Base-by-base conservation (phyloP, 2,113 vertebrate genomes). In the Anhinga rufa region DNA sequence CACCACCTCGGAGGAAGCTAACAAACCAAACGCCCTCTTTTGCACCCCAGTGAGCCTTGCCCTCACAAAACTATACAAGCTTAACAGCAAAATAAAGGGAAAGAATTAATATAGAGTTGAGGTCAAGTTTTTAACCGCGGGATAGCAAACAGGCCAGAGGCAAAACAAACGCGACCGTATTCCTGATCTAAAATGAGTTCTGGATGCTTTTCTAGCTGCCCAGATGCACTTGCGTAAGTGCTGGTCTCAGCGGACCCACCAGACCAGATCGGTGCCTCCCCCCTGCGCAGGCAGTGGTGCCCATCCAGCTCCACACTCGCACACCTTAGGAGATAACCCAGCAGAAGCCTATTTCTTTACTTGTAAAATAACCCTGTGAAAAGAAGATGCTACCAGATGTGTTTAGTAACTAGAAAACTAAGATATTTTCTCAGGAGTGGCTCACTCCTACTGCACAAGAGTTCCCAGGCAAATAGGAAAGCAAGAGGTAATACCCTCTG, bases 1-100 rank as follows among this genome's bases (percentile, higher is more conserved):
- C 44, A 13, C 14, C 0, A 0, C 10, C 49, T 68, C 79, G 0
- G 0, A 64, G 44, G 58, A 88, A 69, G 7, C 36, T 3, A 24
- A 46, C 44, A 65, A 58, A 52, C 7, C 9, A 20, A 57, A 88
- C 2, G 5, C 15, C 26, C 36, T 78, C 60, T 69, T 77, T 3
- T 25, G 38, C 54, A 48, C 38, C n/a, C 52, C 51, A 29, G 1
- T 3, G 49, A 75, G 61, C 46, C 68, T 34, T 44, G 48, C 42
- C 48, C 54, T 72, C 49, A 81, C 58, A 54, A 36, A 87, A 68
- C 58, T 12, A 34, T 11, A 57, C 6, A 52, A 78, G 32, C 55
- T 84, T 51, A 74, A 49, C 36, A 84, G 66, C 55, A 90, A 88
- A 92, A 82, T 17, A 36, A 72, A 60, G 22, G 24, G 7, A 22